Evolutionary conservation across 37 sponge, comb jelly and placozoan species (phyloP).

Genomic region (Crambe crambe): DNA sequence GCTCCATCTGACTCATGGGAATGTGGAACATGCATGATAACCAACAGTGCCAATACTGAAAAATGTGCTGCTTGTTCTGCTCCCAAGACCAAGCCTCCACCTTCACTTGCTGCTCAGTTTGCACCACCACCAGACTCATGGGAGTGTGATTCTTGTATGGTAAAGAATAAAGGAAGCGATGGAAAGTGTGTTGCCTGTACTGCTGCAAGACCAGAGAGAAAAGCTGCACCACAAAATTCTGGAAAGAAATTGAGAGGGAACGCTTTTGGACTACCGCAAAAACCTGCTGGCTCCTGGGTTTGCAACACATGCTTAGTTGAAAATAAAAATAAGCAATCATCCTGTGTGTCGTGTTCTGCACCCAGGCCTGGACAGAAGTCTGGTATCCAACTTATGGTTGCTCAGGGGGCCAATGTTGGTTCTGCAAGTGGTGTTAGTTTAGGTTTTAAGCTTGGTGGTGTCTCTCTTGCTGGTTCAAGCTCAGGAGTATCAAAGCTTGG

Average conservation of each 20-base stretch:
- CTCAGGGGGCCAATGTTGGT: background rate
- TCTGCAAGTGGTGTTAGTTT: background rate
- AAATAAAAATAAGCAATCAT: conserved; percentile 28
- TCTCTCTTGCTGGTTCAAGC: background rate
- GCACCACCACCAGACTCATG: conserved; percentile 35
- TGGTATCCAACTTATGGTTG: background rate
- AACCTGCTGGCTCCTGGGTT: conserved; percentile 39
- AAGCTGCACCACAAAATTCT: background rate
- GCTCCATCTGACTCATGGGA: background rate
- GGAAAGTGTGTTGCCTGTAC: conserved; percentile 37
- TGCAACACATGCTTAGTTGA: conserved; percentile 70
- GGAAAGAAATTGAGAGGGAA: background rate
- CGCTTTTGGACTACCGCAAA: background rate
- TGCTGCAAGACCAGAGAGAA: background rate
- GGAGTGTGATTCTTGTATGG: conserved; percentile 66
- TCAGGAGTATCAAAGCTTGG: background rate
- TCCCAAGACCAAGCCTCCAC: background rate
- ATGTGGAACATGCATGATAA: conserved; percentile 68
- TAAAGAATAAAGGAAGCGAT: conserved; percentile 37
- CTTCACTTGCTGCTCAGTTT: conserved; percentile 15
- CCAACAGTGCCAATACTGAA: conserved; percentile 25
- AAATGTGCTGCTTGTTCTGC: conserved; percentile 35
- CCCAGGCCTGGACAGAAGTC: conserved; percentile 42
- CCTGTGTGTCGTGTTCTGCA: conserved; percentile 62
- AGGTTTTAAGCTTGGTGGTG: too few relatives aligned